These are phyloP conservation scores for Parauchenoglanis punctatus DNA, from an alignment of 2,797 vertebrate species.

Conservation along the genomic window DNA sequence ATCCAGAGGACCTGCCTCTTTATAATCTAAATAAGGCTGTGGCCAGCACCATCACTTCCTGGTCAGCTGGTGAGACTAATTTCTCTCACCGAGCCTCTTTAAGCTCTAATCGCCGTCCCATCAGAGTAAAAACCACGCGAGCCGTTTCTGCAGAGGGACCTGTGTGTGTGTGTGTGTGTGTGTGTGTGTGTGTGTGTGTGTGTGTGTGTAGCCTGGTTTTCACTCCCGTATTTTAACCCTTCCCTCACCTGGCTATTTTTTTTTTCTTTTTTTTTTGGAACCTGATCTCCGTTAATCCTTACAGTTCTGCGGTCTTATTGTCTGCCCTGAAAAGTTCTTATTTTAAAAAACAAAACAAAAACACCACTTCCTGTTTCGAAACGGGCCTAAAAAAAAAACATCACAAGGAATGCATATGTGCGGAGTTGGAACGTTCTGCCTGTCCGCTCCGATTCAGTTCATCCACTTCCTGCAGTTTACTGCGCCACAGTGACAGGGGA, in stretches of 20 bases:
- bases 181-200: conserved; percentile 19
- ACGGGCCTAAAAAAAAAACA: conserved; percentile 38
- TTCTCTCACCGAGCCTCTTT: neutral
- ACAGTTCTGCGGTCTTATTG: conserved; percentile 57
- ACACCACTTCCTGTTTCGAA: conserved; percentile 31
- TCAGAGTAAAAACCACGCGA: neutral
- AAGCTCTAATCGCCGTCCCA: neutral
- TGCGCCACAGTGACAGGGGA: conserved; percentile 96
- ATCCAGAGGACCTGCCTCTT: conserved; percentile 94
- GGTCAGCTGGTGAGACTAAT: conserved; percentile 82
- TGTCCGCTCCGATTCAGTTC: conserved; percentile 76
- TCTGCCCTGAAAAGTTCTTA: conserved; percentile 47
- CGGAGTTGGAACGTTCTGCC: conserved; percentile 25
- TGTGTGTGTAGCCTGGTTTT: conserved; percentile 32
- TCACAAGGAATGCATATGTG: conserved; percentile 73
- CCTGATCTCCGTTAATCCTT: conserved; percentile 11
- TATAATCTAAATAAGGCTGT: conserved; percentile 79
- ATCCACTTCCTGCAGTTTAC: conserved; percentile 99
- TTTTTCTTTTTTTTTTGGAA: neutral
- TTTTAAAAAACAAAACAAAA: conserved; percentile 27
- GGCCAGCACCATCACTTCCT: conserved; percentile 83
- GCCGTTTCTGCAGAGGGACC: conserved; percentile 46
- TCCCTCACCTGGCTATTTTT: conserved; percentile 5
- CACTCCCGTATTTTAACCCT: conserved; percentile 1
- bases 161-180: conserved; percentile 22